Base-by-base conservation (phyloP, 2,888 invertebrate species). In the Diarsia dahlii region DNA sequence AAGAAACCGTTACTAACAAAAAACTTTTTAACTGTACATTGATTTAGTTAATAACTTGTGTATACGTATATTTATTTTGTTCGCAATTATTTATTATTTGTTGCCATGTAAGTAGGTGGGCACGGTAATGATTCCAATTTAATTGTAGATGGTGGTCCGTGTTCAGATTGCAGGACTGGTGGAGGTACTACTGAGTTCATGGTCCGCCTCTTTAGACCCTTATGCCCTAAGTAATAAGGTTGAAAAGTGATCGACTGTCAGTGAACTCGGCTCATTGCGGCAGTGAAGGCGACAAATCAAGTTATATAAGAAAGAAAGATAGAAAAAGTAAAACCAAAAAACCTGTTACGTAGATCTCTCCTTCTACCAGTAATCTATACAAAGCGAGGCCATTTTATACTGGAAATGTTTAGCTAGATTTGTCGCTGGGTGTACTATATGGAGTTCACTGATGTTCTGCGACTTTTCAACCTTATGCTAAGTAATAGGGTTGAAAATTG, bases 111-210 rank as follows among this genome's bases (percentile, higher is more conserved):
- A 93, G 90, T 91, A 89, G 87, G 85, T 88, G 87, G 88, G 87
- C 85, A 89, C 87, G 84, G 88, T 91, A 92, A 93, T 92, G 89
- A 92, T 88, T 90, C 85, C 88, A 90, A 91, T 91, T 93, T 92
- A 93, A 93, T 93, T 92, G 91, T 89, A 84, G 84, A 88, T 78
- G 64, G 69, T 75, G 64, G 15, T 79, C 74, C 80, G 74, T 85
- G 92, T 92, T 90, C 91, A 77, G 56, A 92, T 50, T 90, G 54
- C 65, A 34, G 45, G 74, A 84, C 81, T 45, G 39, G 13, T 45
- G 5, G 62, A 45, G 8, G 6, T 13, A 58, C 58, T 15, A 23
- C 23, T 2, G 23, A 56, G 56, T 23, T 23, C 56, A 23, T 13
- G 13, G 23, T 23, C n/a, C 0, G 4, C n/a, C n/a, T 5, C 1